Evolutionary conservation across 1,140 invertebrate genomes (phyloP), one percentile per base, ranked within the genome.

Genomic region (Kradibia gibbosae): DNA sequence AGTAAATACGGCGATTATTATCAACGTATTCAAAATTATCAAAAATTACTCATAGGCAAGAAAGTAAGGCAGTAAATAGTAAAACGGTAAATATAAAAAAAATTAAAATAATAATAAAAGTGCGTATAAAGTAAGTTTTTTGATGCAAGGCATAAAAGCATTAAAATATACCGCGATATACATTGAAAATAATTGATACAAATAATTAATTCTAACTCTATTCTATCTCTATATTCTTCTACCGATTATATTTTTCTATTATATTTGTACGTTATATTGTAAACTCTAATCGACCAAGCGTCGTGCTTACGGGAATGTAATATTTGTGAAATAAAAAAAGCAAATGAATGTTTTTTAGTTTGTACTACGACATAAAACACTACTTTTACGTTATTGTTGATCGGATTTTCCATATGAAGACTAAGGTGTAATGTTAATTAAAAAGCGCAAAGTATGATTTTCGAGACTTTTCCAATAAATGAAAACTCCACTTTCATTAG

Each of bases 241-340:
- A 91, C 89, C 89, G 84, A 90, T 90, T 91, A 90, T 91, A 91
- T 91, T 91, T 91, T 91, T 91, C 90, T 91, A 91, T 91, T 90
- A 88, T 87, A 91, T 91, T 91, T 91, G 89, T 91, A 91, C 89
- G 89, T 91, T 90, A 86, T 90, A 90, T 91, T 90, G 85, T 90
- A 90, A 88, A 88, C 87, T 89, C 85, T 88, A 89, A 89, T 87
- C 85, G 87, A 90, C 86, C 87, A 88, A 84, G 83, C 83, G 84
- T 85, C 86, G 85, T 87, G 86, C 86, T 91, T 89, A 85, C 76
- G 83, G 82, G 75, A 84, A 85, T 72, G 80, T 77, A 78, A 83
- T 82, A 82, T 80, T 77, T 31, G 17, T 53, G 62, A 60, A 71
- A 77, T 50, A 81, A 77, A 83, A 77, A 84, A 62, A 85, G 62